Evolutionary conservation across 2,797 vertebrate genomes (phyloP).

Genomic region (Acanthurus lineatus): DNA sequence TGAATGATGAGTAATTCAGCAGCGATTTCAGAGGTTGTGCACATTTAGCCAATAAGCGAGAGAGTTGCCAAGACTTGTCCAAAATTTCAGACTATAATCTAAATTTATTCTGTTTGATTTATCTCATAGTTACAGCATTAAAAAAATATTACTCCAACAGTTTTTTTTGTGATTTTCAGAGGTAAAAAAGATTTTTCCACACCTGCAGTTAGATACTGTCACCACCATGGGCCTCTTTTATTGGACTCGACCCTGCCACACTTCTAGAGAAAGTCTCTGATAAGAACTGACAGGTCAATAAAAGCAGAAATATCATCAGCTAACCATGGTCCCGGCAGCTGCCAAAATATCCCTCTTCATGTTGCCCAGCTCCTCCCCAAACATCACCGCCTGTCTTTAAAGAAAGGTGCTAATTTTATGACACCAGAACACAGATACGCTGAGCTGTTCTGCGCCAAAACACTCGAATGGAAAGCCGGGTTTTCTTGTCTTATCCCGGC

Average conservation of each 20-base stretch:
- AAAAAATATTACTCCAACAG: background rate
- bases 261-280: constrained; percentile 76
- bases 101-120: constrained; percentile 15
- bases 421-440: constrained; percentile 77
- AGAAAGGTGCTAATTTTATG: constrained; percentile 87
- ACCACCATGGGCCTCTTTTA: constrained; percentile 63
- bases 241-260: constrained; percentile 21
- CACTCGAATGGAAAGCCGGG: constrained; percentile 19
- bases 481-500: constrained; percentile 29
- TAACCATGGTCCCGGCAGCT: constrained; percentile 76
- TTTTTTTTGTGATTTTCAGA: constrained; percentile 5
- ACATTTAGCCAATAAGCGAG: background rate
- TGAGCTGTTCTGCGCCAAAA: constrained; percentile 60
- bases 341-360: constrained; percentile 78
- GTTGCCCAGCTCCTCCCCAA: constrained; percentile 75
- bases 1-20: constrained; percentile 60
- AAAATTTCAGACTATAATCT: constrained; percentile 21
- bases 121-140: background rate
- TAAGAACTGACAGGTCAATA: constrained; percentile 87
- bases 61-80: constrained; percentile 14
- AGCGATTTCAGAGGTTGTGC: constrained; percentile 39
- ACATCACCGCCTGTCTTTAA: constrained; percentile 72
- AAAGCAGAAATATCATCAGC: constrained; percentile 83
- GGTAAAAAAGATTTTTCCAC: background rate
- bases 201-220: constrained; percentile 31